Conservation (phyloP, 1,140 invertebrate genomes). For the Lepidotrigona ventralis region DNA sequence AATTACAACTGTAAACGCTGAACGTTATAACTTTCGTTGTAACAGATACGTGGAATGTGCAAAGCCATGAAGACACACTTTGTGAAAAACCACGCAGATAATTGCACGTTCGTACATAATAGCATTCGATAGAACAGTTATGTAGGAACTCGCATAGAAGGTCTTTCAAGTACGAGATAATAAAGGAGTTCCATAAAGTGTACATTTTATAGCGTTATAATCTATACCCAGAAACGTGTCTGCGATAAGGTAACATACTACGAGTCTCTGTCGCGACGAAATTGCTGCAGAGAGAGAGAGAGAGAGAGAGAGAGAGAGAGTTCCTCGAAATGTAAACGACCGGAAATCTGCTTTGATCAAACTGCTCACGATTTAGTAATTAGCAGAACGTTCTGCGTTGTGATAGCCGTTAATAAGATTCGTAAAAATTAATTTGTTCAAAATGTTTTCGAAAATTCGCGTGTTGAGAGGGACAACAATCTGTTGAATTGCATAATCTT, state of each 20-base stretch:
- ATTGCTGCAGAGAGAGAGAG: neutral
- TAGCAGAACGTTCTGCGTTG: neutral
- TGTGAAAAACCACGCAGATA: neutral
- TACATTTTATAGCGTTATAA: constrained; percentile 33
- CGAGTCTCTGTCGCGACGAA: constrained; percentile 2
- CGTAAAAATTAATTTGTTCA: neutral
- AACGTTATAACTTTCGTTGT: neutral
- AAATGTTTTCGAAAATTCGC: neutral
- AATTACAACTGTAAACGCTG: too few relatives aligned
- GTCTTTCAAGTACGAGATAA: neutral
- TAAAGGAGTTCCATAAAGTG: constrained; percentile 28
- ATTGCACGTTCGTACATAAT: neutral
- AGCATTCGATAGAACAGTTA: neutral
- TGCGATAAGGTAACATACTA: constrained; percentile 17
- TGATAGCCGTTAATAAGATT: neutral
- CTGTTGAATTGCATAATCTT: neutral
- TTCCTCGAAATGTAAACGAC: constrained; percentile 43
- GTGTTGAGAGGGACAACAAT: neutral
- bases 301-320: neutral
- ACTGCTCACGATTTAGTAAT: constrained; percentile 6
- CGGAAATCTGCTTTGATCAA: constrained; percentile 28
- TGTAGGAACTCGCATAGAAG: constrained; percentile 4
- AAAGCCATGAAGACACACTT: neutral
- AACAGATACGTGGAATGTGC: neutral
- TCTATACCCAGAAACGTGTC: constrained; percentile 40